Percentiles rank a stretch among this genome's conserved stretches.
These are phyloP conservation scores for Amorpha juglandis DNA, from an alignment of 2,888 invertebrate genomes.

Conservation along the genomic window DNA sequence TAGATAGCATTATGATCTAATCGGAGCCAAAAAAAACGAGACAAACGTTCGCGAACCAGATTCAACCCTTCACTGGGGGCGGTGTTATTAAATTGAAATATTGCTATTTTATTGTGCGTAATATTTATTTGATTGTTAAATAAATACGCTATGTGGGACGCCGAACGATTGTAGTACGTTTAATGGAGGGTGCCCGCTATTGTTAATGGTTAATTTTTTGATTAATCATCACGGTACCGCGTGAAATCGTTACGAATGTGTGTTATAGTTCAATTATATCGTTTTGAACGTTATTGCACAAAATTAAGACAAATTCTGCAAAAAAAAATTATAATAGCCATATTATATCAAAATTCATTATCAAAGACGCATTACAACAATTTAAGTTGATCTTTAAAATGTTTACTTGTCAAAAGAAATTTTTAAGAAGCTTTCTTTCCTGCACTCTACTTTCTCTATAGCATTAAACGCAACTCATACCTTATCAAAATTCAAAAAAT, in stretches of 20 bases:
- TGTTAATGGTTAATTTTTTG: constrained; percentile 84
- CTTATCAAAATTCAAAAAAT: constrained; percentile 56
- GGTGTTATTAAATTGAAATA: constrained; percentile 82
- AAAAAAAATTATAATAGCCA: not conserved
- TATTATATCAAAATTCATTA: not conserved
- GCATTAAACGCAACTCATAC: constrained; percentile 35
- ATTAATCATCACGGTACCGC: constrained; percentile 76
- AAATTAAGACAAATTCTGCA: not conserved
- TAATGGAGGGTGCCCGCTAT: constrained; percentile 74
- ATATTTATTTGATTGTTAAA: constrained; percentile 85
- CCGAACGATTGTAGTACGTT: constrained; percentile 72
- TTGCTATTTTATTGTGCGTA: constrained; percentile 82
- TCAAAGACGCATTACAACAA: not conserved
- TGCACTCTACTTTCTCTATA: constrained; percentile 1
- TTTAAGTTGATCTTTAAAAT: not conserved
- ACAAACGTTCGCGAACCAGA: constrained; percentile 59
- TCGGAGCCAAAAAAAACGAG: constrained; percentile 68
- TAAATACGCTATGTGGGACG: constrained; percentile 82
- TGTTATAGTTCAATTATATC: constrained; percentile 59
- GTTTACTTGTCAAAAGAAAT: not conserved
- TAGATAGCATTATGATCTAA: constrained; percentile 69
- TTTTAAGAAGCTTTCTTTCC: constrained; percentile 30
- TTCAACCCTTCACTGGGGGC: constrained; percentile 76
- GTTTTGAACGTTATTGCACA: not conserved
- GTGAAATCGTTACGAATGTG: constrained; percentile 69